Evolutionary conservation across 1,140 invertebrate genomes (phyloP).

Genomic region (Popillia japonica): DNA sequence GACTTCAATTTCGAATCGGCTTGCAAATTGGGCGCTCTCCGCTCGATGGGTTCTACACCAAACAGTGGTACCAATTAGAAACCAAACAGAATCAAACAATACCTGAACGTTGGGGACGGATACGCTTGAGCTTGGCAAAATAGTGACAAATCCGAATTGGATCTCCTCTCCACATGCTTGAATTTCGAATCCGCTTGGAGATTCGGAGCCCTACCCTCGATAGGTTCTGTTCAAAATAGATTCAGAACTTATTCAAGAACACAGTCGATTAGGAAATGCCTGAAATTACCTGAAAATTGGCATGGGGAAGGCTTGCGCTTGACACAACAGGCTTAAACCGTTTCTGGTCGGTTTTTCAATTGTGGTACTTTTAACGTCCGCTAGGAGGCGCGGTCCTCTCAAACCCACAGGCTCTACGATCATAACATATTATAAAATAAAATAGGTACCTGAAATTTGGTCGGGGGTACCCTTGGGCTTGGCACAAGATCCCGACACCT

Average conservation of each 20-base stretch:
- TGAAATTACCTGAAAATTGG: slow-evolving; percentile 62
- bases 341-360: slow-evolving; percentile 64
- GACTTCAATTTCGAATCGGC: slow-evolving; percentile 68
- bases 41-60: slow-evolving; percentile 74
- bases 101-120: slow-evolving; percentile 78
- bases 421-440: slow-evolving; percentile 27
- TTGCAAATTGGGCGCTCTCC: slow-evolving; percentile 72
- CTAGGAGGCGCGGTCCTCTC: slow-evolving; percentile 66
- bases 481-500: slow-evolving; percentile 69
- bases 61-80: slow-evolving; percentile 50
- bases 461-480: slow-evolving; percentile 66
- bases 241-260: neutral
- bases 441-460: slow-evolving; percentile 39
- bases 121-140: slow-evolving; percentile 80
- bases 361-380: slow-evolving; percentile 49
- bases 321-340: slow-evolving; percentile 70
- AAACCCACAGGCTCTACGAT: slow-evolving; percentile 76
- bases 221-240: slow-evolving; percentile 47
- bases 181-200: slow-evolving; percentile 60
- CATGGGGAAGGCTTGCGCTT: slow-evolving; percentile 67
- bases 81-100: slow-evolving; percentile 45
- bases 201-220: slow-evolving; percentile 65
- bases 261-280: neutral
- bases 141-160: slow-evolving; percentile 64
- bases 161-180: slow-evolving; percentile 48